phyloP scores from a whole-genome alignment of 2,113 vertebrate genomes.

The Zosterops borbonicus region DNA sequence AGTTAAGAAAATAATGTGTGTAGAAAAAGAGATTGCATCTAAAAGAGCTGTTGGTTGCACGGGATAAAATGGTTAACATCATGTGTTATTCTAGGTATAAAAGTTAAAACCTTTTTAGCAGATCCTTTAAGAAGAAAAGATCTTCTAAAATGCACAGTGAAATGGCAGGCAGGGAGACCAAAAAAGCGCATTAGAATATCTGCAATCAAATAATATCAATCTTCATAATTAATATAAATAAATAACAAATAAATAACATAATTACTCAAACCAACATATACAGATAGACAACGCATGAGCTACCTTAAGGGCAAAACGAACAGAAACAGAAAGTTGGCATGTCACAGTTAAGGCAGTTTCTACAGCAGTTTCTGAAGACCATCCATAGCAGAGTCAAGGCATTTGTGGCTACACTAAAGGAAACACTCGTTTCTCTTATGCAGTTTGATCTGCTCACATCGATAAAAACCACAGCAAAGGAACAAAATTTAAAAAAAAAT shows the following conservation, averaged over 20 bases:
- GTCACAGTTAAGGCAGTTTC: constrained; percentile 92
- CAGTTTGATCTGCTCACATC: constrained; percentile 78
- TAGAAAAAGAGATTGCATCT: constrained; percentile 99
- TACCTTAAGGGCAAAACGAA: constrained; percentile 76
- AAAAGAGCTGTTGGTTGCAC: constrained; percentile 90
- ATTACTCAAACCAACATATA: constrained; percentile 93
- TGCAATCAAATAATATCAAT: constrained; percentile 88
- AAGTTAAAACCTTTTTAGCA: constrained; percentile 79
- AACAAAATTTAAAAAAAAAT: not conserved
- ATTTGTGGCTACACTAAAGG: constrained; percentile 94
- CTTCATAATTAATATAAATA: constrained; percentile 94
- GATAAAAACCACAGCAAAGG: not conserved
- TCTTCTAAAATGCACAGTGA: constrained; percentile 88
- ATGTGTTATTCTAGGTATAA: constrained; percentile 81
- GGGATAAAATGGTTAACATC: constrained; percentile 76
- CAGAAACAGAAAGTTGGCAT: constrained; percentile 66
- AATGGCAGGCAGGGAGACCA: constrained; percentile 75
- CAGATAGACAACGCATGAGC: constrained; percentile 83
- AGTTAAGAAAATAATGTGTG: constrained; percentile 99
- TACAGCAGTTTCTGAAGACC: constrained; percentile 87
- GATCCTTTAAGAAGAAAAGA: constrained; percentile 75
- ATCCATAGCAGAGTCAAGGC: constrained; percentile 90
- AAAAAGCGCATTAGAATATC: constrained; percentile 52
- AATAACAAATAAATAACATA: constrained; percentile 94
- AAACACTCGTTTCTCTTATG: constrained; percentile 74